Conservation (phyloP, 2,797 vertebrate genomes). For the Sciurus vulgaris region DNA sequence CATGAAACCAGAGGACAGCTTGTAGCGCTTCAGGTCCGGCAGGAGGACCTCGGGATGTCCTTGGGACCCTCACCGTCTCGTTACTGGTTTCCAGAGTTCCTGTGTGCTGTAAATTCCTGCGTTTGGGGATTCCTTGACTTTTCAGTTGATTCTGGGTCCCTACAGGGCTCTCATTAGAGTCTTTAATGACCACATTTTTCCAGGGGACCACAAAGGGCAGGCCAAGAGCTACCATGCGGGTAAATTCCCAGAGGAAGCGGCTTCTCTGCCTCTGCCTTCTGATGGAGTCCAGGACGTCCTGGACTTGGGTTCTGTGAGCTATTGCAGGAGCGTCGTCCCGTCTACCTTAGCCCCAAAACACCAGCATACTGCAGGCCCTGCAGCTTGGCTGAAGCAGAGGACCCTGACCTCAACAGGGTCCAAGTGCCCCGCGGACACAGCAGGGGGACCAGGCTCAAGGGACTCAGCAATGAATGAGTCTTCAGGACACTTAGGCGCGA, state of each 20-base stretch:
- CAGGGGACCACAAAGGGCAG: neutral
- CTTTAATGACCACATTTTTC: neutral
- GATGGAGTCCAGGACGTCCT: neutral
- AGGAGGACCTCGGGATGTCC: neutral
- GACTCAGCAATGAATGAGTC: neutral
- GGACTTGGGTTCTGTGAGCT: neutral
- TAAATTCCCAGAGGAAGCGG: neutral
- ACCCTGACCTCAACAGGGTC: neutral
- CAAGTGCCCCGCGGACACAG: fast-evolving
- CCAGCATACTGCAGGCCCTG: neutral
- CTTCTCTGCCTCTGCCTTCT: neutral
- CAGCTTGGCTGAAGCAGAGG: fast-evolving
- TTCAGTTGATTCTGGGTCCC: neutral
- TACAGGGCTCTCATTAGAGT: neutral
- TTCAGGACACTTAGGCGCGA: neutral
- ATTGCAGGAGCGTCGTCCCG: fast-evolving
- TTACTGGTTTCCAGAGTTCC: neutral
- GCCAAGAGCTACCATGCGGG: neutral
- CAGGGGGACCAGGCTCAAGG: neutral
- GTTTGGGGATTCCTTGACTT: neutral
- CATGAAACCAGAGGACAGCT: neutral
- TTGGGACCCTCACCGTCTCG: fast-evolving
- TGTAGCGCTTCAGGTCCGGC: neutral
- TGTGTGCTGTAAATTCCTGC: fast-evolving
- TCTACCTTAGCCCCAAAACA: neutral